Evolutionary conservation across 2,797 vertebrate species (phyloP).

Genomic region (Zalophus californianus): DNA sequence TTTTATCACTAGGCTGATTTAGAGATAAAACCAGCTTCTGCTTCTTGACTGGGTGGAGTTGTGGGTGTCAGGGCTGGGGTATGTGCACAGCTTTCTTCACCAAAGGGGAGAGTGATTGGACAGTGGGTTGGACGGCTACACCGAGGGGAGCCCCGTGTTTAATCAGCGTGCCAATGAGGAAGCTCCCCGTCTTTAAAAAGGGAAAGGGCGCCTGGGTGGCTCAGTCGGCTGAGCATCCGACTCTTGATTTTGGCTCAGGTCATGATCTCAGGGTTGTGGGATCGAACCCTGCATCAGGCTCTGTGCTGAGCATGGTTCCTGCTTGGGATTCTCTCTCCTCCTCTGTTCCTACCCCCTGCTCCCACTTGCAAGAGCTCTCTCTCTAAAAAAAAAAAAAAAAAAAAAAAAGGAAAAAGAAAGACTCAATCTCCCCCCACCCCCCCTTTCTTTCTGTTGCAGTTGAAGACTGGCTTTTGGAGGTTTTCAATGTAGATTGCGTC

Average conservation of each 20-base stretch:
- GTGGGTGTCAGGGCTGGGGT: neutral
- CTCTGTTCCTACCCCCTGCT: neutral
- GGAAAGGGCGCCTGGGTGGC: neutral
- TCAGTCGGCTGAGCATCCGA: neutral
- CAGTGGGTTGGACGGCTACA: neutral
- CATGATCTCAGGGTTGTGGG: neutral
- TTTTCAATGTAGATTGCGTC: neutral
- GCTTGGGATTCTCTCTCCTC: neutral
- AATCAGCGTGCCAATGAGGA: neutral
- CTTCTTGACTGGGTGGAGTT: conserved; percentile 34
- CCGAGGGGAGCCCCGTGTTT: neutral
- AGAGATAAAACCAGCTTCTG: conserved; percentile 58
- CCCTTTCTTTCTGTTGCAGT: conserved; percentile 67
- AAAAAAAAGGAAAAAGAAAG: neutral
- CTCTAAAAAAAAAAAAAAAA: neutral
- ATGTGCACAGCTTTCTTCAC: neutral
- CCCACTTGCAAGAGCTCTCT: neutral
- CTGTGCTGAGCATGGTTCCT: neutral
- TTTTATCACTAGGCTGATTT: conserved; percentile 47
- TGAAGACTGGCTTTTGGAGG: neutral
- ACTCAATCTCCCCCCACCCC: neutral
- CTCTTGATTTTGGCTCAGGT: neutral
- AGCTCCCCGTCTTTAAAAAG: neutral
- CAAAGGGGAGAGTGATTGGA: neutral
- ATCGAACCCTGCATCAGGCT: neutral